Conservation (phyloP, 2,113 vertebrate species). For the Gymnogyps californianus region DNA sequence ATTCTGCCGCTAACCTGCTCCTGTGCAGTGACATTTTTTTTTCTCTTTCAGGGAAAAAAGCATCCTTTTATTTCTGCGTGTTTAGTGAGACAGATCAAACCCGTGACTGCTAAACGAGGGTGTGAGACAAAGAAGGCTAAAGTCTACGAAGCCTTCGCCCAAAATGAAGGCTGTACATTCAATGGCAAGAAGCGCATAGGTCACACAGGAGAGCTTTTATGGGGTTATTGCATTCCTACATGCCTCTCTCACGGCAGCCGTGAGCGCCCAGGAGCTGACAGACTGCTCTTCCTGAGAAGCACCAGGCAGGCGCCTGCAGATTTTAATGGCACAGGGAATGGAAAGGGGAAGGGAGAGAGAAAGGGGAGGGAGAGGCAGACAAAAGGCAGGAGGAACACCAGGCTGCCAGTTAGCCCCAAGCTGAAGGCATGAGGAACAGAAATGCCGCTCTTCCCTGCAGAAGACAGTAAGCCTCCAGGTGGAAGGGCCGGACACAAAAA, state of each 20-base stretch:
- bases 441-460: neutral
- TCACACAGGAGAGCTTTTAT: rapidly evolving
- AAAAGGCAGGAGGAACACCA: neutral
- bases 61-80: neutral
- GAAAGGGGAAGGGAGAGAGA: neutral
- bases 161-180: neutral
- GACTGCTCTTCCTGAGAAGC: neutral
- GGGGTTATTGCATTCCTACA: rapidly evolving
- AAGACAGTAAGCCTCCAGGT: rapidly evolving
- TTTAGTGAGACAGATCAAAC: neutral
- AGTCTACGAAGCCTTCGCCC: neutral
- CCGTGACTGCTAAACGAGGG: rapidly evolving
- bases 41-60: neutral
- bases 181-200: rapidly evolving
- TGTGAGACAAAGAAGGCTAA: neutral
- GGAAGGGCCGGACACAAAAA: neutral
- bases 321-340: rapidly evolving
- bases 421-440: neutral
- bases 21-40: rapidly evolving
- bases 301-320: neutral
- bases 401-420: neutral
- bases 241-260: neutral
- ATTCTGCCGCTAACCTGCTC: neutral
- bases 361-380: neutral
- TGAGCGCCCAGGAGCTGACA: neutral